These are phyloP conservation scores for Carcharodon carcharias DNA, from an alignment of 2,797 vertebrate species.

Conservation along the genomic window DNA sequence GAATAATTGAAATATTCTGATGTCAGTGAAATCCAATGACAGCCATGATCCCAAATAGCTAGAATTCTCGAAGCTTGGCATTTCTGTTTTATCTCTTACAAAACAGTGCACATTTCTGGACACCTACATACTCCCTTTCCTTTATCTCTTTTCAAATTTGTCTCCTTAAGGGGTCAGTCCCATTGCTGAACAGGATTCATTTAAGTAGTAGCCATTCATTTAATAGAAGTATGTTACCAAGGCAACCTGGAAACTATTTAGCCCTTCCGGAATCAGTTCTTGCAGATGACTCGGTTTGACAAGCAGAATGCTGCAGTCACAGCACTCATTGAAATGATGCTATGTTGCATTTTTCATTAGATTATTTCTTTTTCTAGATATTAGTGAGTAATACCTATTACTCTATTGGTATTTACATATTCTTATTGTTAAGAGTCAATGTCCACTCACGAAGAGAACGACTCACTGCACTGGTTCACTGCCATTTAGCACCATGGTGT, in stretches of 20 bases:
- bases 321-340: not conserved
- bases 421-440: not conserved
- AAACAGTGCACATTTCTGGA: not conserved
- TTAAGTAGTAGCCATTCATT: not conserved
- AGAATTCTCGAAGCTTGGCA: conserved; percentile 51
- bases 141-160: conserved; percentile 25
- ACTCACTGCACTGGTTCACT: no score
- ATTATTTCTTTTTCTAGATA: not conserved
- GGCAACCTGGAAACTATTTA: conserved; percentile 63
- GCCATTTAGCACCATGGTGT: not conserved
- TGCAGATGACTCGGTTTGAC: conserved; percentile 55
- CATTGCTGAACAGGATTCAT: not conserved
- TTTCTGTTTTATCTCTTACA: conserved; percentile 15
- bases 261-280: conserved; percentile 48
- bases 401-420: not conserved
- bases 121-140: not conserved
- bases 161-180: not conserved
- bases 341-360: not conserved
- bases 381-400: not conserved
- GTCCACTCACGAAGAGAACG: no score
- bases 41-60: conserved; percentile 55
- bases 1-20: conserved; percentile 62
- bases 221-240: conserved; percentile 54
- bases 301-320: conserved; percentile 45
- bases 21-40: conserved; percentile 62